Percentiles rank a stretch among this genome's conserved stretches.
These are phyloP conservation scores for Limanda limanda DNA, from an alignment of 2,113 vertebrate genomes.

Conservation along the genomic window DNA sequence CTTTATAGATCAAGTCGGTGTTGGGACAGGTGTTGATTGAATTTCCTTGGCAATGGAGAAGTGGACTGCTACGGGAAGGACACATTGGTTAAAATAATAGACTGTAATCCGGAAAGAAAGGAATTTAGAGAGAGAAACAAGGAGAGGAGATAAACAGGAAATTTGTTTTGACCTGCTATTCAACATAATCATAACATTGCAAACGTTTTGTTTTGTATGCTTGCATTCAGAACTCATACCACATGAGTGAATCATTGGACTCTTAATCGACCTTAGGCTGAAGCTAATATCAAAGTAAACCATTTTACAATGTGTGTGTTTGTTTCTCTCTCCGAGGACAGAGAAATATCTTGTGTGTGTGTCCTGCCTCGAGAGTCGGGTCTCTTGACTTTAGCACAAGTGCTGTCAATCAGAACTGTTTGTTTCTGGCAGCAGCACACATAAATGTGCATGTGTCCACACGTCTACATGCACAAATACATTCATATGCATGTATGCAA, in stretches of 20 bases:
- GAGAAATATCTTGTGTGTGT: conserved; percentile 18
- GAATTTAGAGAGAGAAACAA: neutral
- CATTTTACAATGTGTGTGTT: neutral
- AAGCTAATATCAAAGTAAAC: neutral
- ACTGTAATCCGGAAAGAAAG: too few species aligned
- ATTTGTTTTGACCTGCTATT: neutral
- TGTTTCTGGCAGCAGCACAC: neutral
- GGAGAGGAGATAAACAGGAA: too few species aligned
- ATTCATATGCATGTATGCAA: neutral
- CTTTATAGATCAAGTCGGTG: conserved; percentile 8
- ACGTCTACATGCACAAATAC: neutral
- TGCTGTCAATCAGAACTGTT: conserved; percentile 29
- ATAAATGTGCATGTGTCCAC: neutral
- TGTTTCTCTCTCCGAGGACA: conserved; percentile 29
- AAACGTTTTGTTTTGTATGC: conserved; percentile 16
- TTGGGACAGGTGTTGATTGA: conserved; percentile 34
- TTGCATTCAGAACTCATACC: neutral
- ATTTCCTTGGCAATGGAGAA: conserved; percentile 23
- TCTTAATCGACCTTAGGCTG: too few species aligned
- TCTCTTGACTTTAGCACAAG: neutral
- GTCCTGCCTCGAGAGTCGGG: conserved; percentile 26
- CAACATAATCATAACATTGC: neutral
- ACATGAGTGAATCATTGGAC: neutral
- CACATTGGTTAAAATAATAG: neutral
- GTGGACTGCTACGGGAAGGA: neutral